Conservation (phyloP, 2,113 vertebrate genomes). For the Chaetodon trifascialis region DNA sequence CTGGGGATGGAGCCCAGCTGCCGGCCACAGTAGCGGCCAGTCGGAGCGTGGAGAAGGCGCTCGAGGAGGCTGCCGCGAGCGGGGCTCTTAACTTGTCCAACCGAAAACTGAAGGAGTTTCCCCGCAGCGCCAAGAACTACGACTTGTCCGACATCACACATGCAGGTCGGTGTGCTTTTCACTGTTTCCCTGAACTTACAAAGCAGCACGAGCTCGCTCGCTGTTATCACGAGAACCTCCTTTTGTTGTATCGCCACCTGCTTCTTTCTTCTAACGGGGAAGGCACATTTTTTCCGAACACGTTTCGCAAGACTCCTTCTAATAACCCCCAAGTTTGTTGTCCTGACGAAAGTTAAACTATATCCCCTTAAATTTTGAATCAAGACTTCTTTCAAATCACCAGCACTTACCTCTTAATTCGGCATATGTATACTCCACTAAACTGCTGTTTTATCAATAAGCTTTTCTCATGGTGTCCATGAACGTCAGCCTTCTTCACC, state of each 20-base stretch:
- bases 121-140: slow-evolving; percentile 88
- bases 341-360: background rate
- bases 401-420: rapidly evolving
- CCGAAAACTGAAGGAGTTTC: slow-evolving; percentile 91
- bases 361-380: no score
- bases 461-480: background rate
- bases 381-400: background rate
- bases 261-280: slow-evolving; percentile 53
- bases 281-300: slow-evolving; percentile 23
- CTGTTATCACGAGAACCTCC: slow-evolving; percentile 30
- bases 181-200: background rate
- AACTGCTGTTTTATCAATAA: background rate
- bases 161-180: slow-evolving; percentile 83
- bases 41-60: slow-evolving; percentile 91
- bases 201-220: slow-evolving; percentile 9
- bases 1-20: slow-evolving; percentile 88
- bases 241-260: slow-evolving; percentile 79
- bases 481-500: background rate
- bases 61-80: slow-evolving; percentile 91
- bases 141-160: slow-evolving; percentile 93
- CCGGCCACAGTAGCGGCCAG: slow-evolving; percentile 88
- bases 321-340: background rate
- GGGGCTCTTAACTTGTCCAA: slow-evolving; percentile 90
- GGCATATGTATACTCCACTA: background rate
- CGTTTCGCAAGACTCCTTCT: slow-evolving; percentile 15